These are phyloP conservation scores for Rhinichthys klamathensis DNA, from an alignment of 2,113 vertebrate genomes.

Conservation along the genomic window DNA sequence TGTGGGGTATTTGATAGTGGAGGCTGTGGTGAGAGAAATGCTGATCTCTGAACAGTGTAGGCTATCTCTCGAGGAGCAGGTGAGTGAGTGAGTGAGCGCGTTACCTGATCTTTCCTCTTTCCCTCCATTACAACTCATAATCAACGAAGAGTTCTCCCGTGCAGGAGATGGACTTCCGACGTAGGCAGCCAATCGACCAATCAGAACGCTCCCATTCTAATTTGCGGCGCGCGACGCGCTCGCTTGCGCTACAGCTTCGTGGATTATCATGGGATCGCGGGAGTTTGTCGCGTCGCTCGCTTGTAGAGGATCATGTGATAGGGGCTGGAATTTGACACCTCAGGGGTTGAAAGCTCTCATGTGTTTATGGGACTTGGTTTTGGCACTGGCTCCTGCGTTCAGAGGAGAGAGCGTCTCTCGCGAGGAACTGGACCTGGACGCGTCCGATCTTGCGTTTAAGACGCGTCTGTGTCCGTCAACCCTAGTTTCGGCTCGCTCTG, in stretches of 20 bases:
- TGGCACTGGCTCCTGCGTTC: slow-evolving; percentile 49
- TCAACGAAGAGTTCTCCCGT: no score
- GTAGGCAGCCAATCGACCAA: neutral
- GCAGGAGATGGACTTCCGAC: neutral
- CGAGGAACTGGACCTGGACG: neutral
- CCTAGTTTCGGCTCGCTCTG: slow-evolving; percentile 34
- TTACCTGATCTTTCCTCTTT: neutral
- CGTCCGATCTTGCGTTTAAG: neutral
- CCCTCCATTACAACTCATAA: neutral
- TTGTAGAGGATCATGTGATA: slow-evolving; percentile 52
- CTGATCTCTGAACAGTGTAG: neutral
- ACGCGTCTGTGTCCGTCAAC: neutral
- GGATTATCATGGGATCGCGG: neutral
- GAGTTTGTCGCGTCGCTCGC: slow-evolving; percentile 21
- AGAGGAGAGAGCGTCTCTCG: neutral
- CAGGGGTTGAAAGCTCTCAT: slow-evolving; percentile 43
- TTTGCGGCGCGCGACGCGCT: neutral
- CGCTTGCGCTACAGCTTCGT: neutral
- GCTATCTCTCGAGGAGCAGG: neutral
- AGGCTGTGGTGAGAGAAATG: neutral
- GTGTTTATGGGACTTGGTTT: slow-evolving; percentile 46
- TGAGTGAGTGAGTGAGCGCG: neutral
- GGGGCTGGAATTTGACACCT: slow-evolving; percentile 57
- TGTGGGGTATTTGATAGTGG: neutral
- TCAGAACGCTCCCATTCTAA: neutral